These are phyloP conservation scores for Ormyrus thymus DNA, from an alignment of 2,888 invertebrate species.

Conservation along the genomic window DNA sequence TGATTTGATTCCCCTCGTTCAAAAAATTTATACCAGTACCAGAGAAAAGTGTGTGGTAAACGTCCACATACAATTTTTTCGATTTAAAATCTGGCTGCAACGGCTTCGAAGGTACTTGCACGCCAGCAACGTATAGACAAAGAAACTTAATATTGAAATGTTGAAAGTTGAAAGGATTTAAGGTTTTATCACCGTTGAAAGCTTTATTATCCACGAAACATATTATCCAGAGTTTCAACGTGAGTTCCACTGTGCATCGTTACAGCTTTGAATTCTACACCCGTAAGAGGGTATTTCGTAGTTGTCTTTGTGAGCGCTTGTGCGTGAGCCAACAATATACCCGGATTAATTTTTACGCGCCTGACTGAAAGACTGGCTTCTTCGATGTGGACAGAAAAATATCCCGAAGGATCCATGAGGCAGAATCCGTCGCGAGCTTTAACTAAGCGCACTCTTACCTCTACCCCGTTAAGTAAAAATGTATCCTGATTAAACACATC, in stretches of 20 bases:
- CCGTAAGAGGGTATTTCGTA: not conserved
- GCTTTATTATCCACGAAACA: not conserved
- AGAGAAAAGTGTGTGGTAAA: constrained; percentile 61
- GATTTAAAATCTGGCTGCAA: too few species aligned
- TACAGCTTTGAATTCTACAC: not conserved
- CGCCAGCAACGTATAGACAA: constrained; percentile 56
- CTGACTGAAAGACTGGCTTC: not conserved
- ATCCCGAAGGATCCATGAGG: constrained; percentile 39
- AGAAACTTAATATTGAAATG: constrained; percentile 31
- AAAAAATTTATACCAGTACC: constrained; percentile 57
- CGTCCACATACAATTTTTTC: too few species aligned
- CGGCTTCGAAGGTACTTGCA: constrained; percentile 58
- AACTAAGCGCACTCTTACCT: constrained; percentile 56
- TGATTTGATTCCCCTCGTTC: constrained; percentile 35
- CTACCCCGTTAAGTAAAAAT: constrained; percentile 59
- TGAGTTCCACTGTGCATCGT: not conserved
- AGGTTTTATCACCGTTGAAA: not conserved
- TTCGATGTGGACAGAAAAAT: not conserved
- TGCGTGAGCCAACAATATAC: too few species aligned
- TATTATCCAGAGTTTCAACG: not conserved
- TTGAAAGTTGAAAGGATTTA: constrained; percentile 48
- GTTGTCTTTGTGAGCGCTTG: not conserved
- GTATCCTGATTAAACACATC: constrained; percentile 60
- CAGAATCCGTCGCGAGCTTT: constrained; percentile 55
- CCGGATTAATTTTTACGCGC: constrained; percentile 4